phyloP scores from a whole-genome alignment of 2,797 vertebrate genomes.

The Synaphobranchus kaupii region DNA sequence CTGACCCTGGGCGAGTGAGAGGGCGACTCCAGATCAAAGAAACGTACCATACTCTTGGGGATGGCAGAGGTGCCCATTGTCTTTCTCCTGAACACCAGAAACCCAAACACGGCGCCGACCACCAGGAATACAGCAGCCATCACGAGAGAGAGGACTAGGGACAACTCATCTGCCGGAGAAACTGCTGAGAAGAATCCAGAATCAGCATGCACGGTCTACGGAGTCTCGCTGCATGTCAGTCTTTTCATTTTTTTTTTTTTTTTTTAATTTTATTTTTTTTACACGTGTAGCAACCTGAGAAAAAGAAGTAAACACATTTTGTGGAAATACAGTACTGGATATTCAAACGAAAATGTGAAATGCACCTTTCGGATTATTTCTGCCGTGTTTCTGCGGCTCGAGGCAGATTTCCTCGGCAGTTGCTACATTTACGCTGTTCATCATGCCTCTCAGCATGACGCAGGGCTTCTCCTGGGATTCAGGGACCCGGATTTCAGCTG shows the following conservation, averaged over 20 bases:
- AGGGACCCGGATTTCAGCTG: neutral
- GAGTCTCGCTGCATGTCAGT: neutral
- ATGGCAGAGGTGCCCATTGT: constrained; percentile 4
- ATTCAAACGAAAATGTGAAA: neutral
- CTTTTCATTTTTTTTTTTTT: too few relatives aligned
- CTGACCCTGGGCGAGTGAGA: too few relatives aligned
- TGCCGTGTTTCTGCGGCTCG: neutral
- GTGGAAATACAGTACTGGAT: neutral
- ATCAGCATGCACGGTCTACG: too few relatives aligned
- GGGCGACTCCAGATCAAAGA: neutral
- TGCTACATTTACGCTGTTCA: neutral
- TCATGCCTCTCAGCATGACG: neutral
- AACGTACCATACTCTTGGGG: constrained; percentile 30
- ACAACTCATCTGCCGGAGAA: neutral
- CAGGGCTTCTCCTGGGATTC: neutral
- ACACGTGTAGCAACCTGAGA: neutral
- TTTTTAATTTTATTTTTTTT: neutral
- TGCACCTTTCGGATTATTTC: neutral
- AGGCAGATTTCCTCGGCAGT: neutral
- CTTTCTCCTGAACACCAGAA: constrained; percentile 8
- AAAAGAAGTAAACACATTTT: neutral
- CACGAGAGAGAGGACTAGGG: neutral
- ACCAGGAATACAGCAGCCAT: neutral
- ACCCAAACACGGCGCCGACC: neutral
- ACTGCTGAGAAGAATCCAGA: neutral